Conservation (phyloP, 2,888 invertebrate species). For the Acleris laterana region DNA sequence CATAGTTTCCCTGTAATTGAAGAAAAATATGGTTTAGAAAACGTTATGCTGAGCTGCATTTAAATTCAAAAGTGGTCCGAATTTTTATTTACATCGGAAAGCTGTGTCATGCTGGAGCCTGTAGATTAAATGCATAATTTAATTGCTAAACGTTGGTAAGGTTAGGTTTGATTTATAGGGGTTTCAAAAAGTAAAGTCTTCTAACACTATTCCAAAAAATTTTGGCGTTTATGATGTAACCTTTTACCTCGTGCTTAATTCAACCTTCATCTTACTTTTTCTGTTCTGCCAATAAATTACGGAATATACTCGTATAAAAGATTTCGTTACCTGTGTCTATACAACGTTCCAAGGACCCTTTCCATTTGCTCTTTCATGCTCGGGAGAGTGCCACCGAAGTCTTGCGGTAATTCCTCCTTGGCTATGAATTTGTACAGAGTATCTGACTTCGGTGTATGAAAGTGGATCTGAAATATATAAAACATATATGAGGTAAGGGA, state of each 20-base stretch:
- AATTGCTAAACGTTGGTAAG: too few relatives aligned
- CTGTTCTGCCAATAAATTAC: neutral
- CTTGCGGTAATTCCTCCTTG: conserved; percentile 23
- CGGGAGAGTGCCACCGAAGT: conserved; percentile 24
- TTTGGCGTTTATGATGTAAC: too few relatives aligned
- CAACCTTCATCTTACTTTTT: neutral
- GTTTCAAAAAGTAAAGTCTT: too few relatives aligned
- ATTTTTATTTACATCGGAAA: too few relatives aligned
- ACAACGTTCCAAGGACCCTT: neutral
- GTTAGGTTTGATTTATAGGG: too few relatives aligned
- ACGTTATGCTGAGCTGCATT: neutral
- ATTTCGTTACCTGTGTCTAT: conserved; percentile 17
- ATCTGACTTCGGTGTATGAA: conserved; percentile 66
- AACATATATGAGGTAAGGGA: too few relatives aligned
- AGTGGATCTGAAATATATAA: conserved; percentile 60
- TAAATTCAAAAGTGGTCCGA: too few relatives aligned
- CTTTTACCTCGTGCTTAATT: too few relatives aligned
- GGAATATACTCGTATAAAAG: neutral
- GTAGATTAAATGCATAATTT: too few relatives aligned
- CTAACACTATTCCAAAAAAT: too few relatives aligned
- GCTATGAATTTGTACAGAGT: conserved; percentile 62
- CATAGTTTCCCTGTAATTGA: conserved; percentile 42
- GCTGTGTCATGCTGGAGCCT: too few relatives aligned
- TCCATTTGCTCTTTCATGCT: conserved; percentile 14
- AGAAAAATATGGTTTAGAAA: neutral